A percentile compares a stretch with the other conserved stretches of the same genome.
Evolutionary conservation across 2,888 invertebrate genomes (phyloP).

Genomic region (Tipula helvola): DNA sequence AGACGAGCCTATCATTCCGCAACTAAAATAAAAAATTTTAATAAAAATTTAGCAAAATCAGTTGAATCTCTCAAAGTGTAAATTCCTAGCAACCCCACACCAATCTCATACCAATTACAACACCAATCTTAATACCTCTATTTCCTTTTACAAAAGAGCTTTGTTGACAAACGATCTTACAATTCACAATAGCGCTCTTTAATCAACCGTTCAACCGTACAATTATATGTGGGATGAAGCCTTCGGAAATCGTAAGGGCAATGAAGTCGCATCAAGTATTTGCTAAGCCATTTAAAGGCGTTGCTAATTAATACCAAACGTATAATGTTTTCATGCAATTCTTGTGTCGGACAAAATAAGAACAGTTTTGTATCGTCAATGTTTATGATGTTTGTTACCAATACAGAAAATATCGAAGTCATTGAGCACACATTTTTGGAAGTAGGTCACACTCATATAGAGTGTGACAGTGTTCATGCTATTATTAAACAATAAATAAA

Average conservation of each 20-base stretch:
- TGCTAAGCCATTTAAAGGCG: background rate
- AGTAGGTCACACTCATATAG: background rate
- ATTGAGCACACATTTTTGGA: background rate
- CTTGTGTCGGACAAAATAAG: background rate
- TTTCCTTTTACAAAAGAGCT: background rate
- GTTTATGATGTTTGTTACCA: background rate
- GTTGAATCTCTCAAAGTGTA: background rate
- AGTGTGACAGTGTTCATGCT: background rate
- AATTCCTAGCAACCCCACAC: no score
- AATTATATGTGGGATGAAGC: background rate
- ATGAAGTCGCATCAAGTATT: background rate
- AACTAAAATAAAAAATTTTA: no score
- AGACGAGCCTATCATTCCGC: background rate
- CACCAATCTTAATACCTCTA: background rate
- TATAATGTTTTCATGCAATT: background rate
- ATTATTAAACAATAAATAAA: background rate
- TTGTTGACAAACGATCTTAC: background rate
- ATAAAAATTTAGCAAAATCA: background rate
- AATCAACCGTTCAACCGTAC: no score
- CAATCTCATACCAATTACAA: no score
- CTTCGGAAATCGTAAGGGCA: background rate
- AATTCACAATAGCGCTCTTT: background rate
- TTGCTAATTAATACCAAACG: background rate
- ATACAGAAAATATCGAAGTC: background rate
- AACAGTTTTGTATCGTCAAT: background rate